phyloP scores from a whole-genome alignment of 2,888 invertebrate genomes.

The Lepidocyrtinus sp. region DNA sequence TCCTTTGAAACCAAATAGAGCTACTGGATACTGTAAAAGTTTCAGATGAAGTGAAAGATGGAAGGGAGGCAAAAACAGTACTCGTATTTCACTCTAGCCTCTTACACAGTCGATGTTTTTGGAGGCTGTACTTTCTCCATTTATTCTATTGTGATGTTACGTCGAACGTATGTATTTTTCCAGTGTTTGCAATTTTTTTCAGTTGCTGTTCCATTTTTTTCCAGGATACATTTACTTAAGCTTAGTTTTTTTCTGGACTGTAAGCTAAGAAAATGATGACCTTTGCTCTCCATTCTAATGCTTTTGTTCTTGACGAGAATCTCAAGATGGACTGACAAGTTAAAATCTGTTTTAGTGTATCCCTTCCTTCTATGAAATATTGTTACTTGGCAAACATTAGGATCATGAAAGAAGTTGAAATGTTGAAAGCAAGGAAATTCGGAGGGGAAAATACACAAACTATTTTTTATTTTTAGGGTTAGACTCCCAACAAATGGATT shows the following conservation, averaged over 20 bases:
- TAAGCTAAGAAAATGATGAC: conserved; percentile 21
- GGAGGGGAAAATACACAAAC: no score
- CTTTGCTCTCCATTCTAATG: conserved; percentile 6
- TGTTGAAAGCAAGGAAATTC: background rate
- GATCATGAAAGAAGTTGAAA: conserved; percentile 6
- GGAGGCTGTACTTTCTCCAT: background rate
- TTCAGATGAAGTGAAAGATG: background rate
- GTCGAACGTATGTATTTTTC: background rate
- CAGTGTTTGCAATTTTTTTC: background rate
- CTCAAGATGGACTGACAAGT: conserved; percentile 12
- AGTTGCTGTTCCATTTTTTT: background rate
- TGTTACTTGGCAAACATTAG: background rate
- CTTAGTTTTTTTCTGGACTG: background rate
- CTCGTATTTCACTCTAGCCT: background rate
- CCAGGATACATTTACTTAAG: background rate
- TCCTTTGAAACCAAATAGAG: background rate
- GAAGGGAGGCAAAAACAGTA: background rate
- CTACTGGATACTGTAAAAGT: background rate
- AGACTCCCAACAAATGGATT: conserved; percentile 4
- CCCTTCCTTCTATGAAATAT: conserved; percentile 17
- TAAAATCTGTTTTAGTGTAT: conserved; percentile 9
- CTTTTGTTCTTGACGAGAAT: background rate
- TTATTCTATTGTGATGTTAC: no score
- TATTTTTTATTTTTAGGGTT: conserved; percentile 16
- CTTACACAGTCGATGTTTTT: background rate